Percentiles rank a stretch among this genome's conserved stretches.
phyloP scores from a whole-genome alignment of 2,113 vertebrate genomes.

The Dicrurus megarhynchus region DNA sequence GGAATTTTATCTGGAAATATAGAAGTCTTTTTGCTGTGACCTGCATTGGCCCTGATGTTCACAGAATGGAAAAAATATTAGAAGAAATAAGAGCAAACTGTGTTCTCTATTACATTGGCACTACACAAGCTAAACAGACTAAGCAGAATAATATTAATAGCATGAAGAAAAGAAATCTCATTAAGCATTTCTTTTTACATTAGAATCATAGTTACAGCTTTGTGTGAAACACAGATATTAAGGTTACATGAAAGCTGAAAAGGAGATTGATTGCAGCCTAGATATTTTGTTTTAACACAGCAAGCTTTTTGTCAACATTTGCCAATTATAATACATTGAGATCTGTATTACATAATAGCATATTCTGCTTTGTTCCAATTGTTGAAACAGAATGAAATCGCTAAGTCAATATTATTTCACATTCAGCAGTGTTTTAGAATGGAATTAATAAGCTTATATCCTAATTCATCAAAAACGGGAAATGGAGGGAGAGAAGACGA shows the following conservation, averaged over 20 bases:
- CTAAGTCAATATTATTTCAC: neutral
- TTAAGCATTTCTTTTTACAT: neutral
- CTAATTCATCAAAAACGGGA: neutral
- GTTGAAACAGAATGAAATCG: neutral
- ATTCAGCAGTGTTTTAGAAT: neutral
- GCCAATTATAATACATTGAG: neutral
- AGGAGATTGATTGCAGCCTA: neutral
- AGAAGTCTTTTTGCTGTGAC: neutral
- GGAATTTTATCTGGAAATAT: neutral
- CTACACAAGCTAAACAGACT: neutral
- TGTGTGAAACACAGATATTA: neutral
- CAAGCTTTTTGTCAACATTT: neutral
- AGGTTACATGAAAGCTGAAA: neutral
- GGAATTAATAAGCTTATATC: neutral
- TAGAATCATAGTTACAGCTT: neutral
- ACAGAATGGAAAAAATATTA: neutral
- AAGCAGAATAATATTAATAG: neutral
- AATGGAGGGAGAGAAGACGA: neutral
- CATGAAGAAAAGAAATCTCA: neutral
- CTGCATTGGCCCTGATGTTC: neutral
- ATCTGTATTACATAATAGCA: neutral
- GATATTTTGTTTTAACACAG: neutral
- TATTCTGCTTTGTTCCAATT: neutral
- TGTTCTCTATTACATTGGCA: neutral
- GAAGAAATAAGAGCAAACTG: neutral